Evolutionary conservation across 1,140 invertebrate species (phyloP), one percentile per base, ranked within the genome.

Genomic region (Drosophila burlai): DNA sequence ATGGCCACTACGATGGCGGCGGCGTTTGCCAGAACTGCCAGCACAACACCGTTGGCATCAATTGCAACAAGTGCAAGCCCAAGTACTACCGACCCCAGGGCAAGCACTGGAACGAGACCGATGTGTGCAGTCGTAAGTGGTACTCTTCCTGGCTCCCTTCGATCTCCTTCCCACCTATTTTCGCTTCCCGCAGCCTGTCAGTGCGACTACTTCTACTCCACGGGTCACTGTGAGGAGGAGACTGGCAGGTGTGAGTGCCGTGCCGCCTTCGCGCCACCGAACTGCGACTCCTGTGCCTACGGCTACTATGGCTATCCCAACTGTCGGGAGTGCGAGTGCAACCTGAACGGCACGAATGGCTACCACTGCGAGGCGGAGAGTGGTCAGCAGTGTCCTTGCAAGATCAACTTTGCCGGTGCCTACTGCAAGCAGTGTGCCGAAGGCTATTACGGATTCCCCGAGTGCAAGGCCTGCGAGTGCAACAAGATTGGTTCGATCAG

Each of bases 41-140:
- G 80, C 95, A 99, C 92, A 97, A 99, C 91, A 99, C 99, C 0
- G 96, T 98, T 86, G 99, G 99, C 13, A 98, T 98, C 63, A 99
- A 99, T 93, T 99, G 99, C 93, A 96, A 99, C 86, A 95, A 97
- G 74, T 99, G 99, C 93, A 95, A 95, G 85, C 92, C 96, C 0
- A 97, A 96, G 5, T 99, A 94, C 93, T 99, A 96, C 92, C 94
- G 98, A 60, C 98, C 98, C 0, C 94, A 94, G 43, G 96, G 96
- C 18, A 98, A 97, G 91, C 93, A 94, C 16, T 96, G 97, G 93
- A 97, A 98, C 85, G 97, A 97, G 65, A 96, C 96, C 0, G 97
- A 99, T 93, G 98, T 98, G 34, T 99, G 99, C 91, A 95, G 97
- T 93, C 96, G 97, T 97, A 94, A 95, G 95, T 77, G 1, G 13